Percentiles rank a stretch among this genome's conserved stretches.
Conservation (phyloP, 64 coral and sea anemone genomes). For the Pachyseris speciosa region DNA sequence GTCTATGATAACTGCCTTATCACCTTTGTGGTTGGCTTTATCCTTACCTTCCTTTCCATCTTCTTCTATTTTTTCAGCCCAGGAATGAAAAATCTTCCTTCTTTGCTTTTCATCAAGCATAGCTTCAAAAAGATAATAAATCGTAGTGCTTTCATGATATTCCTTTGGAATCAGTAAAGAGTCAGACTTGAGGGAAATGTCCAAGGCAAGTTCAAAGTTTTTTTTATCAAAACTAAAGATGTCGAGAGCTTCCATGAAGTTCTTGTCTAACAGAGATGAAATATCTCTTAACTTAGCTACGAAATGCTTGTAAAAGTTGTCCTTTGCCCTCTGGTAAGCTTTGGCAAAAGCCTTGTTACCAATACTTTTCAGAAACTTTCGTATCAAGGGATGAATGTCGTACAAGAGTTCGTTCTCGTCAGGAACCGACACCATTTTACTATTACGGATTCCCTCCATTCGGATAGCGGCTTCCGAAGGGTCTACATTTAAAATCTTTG, state of each 20-base stretch:
- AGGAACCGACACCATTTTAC: not conserved
- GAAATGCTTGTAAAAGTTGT: slow-evolving; percentile 25
- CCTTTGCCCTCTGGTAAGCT: slow-evolving; percentile 10
- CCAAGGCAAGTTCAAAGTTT: slow-evolving; percentile 54
- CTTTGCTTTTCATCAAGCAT: slow-evolving; percentile 12
- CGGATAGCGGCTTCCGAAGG: slow-evolving; percentile 9
- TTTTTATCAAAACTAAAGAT: slow-evolving; percentile 36
- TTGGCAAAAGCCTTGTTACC: not conserved
- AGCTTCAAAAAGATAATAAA: slow-evolving; percentile 23
- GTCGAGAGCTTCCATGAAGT: slow-evolving; percentile 19
- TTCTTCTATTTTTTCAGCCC: slow-evolving; percentile 10
- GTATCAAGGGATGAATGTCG: slow-evolving; percentile 29
- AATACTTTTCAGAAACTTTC: slow-evolving; percentile 11
- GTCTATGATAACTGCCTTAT: too few species aligned
- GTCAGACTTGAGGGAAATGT: slow-evolving; percentile 54
- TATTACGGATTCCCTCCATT: not conserved
- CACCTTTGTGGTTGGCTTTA: too few species aligned
- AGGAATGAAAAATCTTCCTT: slow-evolving; percentile 21
- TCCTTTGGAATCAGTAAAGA: slow-evolving; percentile 21
- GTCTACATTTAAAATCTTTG: not conserved
- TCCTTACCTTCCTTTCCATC: slow-evolving; percentile 38
- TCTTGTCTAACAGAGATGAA: slow-evolving; percentile 25
- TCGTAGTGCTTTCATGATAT: not conserved
- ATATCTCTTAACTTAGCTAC: not conserved
- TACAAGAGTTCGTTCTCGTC: slow-evolving; percentile 7